Percentiles rank a stretch among this genome's conserved stretches.
Conservation (phyloP, 2,113 vertebrate species). For the Xiphophorus hellerii region DNA sequence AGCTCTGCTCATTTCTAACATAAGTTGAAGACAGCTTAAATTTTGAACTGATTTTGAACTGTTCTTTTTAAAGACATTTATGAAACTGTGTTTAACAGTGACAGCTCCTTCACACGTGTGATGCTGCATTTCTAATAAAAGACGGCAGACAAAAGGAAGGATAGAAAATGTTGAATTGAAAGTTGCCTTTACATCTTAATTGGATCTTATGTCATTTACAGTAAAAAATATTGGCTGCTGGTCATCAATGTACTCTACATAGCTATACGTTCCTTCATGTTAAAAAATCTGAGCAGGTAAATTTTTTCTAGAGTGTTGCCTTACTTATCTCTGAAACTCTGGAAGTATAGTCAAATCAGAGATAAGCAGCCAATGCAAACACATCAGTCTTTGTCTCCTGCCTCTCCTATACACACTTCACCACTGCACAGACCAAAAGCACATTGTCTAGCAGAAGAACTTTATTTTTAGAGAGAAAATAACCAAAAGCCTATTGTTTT, state of each 20-base stretch:
- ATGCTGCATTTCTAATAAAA: no score
- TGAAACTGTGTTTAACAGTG: no score
- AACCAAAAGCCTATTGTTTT: slow-evolving; percentile 6
- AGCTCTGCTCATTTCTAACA: neutral
- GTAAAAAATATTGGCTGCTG: slow-evolving; percentile 24
- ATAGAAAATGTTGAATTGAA: no score
- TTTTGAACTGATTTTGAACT: no score
- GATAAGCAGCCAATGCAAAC: slow-evolving; percentile 52
- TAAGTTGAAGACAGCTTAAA: neutral
- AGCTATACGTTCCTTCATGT: slow-evolving; percentile 31
- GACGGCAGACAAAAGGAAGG: no score
- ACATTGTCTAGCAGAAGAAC: slow-evolving; percentile 15
- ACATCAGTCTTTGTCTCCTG: slow-evolving; percentile 8
- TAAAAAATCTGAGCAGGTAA: slow-evolving; percentile 28
- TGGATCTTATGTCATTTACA: slow-evolving; percentile 52
- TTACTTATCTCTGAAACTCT: slow-evolving; percentile 51
- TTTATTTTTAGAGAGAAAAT: slow-evolving; percentile 21
- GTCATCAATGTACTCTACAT: slow-evolving; percentile 22
- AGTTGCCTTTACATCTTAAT: neutral
- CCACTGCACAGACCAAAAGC: slow-evolving; percentile 24
- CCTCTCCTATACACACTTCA: neutral
- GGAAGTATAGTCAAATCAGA: slow-evolving; percentile 55
- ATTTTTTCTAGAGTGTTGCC: slow-evolving; percentile 46
- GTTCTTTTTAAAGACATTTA: no score
- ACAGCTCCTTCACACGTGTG: no score